A percentile compares a stretch with the other conserved stretches of the same genome.
Conservation (phyloP, 2,797 vertebrate species). For the Taenioides sp. region DNA sequence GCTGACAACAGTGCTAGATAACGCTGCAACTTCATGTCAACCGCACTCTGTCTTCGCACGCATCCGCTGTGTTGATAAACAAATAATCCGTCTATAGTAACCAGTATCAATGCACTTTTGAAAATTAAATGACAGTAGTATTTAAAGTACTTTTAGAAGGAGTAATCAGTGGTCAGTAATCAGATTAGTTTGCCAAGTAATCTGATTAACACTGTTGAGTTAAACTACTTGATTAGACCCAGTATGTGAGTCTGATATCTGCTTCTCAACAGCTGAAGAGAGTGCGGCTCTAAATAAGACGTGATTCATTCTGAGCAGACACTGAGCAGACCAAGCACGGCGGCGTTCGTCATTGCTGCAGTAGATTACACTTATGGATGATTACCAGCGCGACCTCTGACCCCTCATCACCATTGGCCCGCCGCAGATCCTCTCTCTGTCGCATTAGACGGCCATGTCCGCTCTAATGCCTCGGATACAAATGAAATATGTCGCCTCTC, state of each 20-base stretch:
- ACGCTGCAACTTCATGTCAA: too few species aligned
- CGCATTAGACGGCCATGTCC: slow-evolving; percentile 13
- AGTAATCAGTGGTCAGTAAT: too few species aligned
- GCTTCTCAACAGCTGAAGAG: not conserved
- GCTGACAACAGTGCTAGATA: too few species aligned
- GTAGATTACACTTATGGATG: slow-evolving; percentile 29
- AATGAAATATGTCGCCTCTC: slow-evolving; percentile 6
- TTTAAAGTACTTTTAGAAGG: too few species aligned
- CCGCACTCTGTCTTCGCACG: too few species aligned
- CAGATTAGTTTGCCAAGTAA: too few species aligned
- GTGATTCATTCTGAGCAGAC: slow-evolving; percentile 3
- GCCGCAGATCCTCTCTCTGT: slow-evolving; percentile 24
- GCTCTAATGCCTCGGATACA: slow-evolving; percentile 25
- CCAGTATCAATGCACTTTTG: too few species aligned
- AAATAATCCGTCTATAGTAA: too few species aligned
- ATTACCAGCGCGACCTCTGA: slow-evolving; percentile 28
- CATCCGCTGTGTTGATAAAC: too few species aligned
- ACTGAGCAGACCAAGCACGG: not conserved
- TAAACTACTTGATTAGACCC: too few species aligned
- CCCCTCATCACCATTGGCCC: slow-evolving; percentile 27
- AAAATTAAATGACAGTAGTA: too few species aligned
- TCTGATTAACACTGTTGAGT: too few species aligned
- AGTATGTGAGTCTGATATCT: not conserved
- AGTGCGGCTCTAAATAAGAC: not conserved
- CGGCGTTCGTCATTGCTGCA: slow-evolving; percentile 7